Percentiles rank a stretch among this genome's conserved stretches.
Conservation (phyloP, 2,113 vertebrate genomes). For the Triplophysa dalaica region DNA sequence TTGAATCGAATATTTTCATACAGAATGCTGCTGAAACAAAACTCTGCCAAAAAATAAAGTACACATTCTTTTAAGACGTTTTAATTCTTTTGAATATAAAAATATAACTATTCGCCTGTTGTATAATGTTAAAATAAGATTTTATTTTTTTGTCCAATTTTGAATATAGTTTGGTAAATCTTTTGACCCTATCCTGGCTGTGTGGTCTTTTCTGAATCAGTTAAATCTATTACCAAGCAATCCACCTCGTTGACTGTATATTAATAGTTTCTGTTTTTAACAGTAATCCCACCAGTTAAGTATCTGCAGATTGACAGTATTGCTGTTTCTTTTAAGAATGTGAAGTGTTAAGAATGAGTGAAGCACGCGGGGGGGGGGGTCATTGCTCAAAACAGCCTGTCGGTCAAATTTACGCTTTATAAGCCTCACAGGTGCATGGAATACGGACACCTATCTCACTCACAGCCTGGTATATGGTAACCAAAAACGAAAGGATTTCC, state of each 20-base stretch:
- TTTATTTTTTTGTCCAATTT: neutral
- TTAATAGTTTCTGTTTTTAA: neutral
- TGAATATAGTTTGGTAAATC: neutral
- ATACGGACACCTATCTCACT: neutral
- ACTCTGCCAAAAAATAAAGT: neutral
- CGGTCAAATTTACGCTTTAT: neutral
- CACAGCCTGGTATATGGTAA: neutral
- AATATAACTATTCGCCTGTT: neutral
- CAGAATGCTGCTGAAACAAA: neutral
- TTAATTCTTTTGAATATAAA: neutral
- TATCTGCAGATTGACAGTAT: constrained; percentile 2
- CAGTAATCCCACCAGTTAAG: neutral
- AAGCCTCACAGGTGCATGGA: constrained; percentile 16
- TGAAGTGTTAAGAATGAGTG: constrained; percentile 6
- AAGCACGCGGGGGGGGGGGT: constrained; percentile 26
- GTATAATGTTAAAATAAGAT: neutral
- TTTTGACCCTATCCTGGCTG: neutral
- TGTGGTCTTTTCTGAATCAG: neutral
- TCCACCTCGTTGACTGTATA: neutral
- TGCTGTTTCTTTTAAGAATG: neutral
- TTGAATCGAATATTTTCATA: neutral
- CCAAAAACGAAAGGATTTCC: neutral
- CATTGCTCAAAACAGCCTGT: constrained; percentile 22
- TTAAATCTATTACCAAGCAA: neutral
- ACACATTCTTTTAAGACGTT: neutral